Evolutionary conservation across 2,797 vertebrate species (phyloP).

Genomic region (Melopsittacus undulatus): DNA sequence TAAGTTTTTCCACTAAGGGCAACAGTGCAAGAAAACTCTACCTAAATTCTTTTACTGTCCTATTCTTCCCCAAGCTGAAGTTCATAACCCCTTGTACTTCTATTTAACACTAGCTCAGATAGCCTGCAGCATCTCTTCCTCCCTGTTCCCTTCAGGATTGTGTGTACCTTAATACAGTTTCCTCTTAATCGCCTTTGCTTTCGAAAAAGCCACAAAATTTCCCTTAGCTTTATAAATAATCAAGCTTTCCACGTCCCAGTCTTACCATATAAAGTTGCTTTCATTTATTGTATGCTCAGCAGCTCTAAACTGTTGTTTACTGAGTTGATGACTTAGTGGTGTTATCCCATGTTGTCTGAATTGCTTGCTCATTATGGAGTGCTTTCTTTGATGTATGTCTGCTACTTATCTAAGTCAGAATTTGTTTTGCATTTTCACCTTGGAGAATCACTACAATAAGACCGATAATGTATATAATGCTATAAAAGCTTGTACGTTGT

Average conservation of each 20-base stretch:
- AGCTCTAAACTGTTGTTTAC: slow-evolving; percentile 44
- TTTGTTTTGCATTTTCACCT: background rate
- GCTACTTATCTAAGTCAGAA: background rate
- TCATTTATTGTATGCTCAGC: background rate
- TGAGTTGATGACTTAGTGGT: background rate
- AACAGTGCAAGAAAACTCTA: slow-evolving; percentile 67
- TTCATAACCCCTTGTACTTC: slow-evolving; percentile 80
- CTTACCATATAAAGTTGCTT: slow-evolving; percentile 33
- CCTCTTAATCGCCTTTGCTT: slow-evolving; percentile 70
- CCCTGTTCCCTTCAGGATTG: slow-evolving; percentile 75
- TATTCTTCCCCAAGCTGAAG: slow-evolving; percentile 72
- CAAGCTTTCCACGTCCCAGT: slow-evolving; percentile 39
- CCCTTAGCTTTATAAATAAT: slow-evolving; percentile 64
- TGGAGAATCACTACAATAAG: background rate
- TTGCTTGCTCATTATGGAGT: background rate
- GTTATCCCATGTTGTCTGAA: background rate
- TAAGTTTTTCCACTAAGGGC: slow-evolving; percentile 73
- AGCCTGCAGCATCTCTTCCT: slow-evolving; percentile 82
- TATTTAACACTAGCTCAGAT: slow-evolving; percentile 80
- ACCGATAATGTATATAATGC: background rate
- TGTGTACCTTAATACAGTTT: slow-evolving; percentile 67
- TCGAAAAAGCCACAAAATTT: slow-evolving; percentile 66
- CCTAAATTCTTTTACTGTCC: slow-evolving; percentile 72
- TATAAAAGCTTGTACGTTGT: fast-evolving
- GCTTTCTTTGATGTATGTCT: background rate